Percentiles rank a stretch among this genome's conserved stretches.
phyloP scores from a whole-genome alignment of 1,140 invertebrate species.

The Neotoxoptera formosana region DNA sequence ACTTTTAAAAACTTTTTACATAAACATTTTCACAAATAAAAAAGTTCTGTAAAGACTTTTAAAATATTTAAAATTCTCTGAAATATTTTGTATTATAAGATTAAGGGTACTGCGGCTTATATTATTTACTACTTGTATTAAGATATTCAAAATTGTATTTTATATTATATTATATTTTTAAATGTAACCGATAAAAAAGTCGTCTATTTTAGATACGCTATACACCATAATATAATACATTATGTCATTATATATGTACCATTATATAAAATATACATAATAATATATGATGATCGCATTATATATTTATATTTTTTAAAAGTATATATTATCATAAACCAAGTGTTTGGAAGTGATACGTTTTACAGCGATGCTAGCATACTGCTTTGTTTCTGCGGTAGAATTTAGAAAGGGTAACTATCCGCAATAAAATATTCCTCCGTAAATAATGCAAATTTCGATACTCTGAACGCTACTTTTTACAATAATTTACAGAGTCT shows the following conservation, averaged over 20 bases:
- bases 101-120: background rate
- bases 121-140: background rate
- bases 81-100: background rate
- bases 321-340: background rate
- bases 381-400: background rate
- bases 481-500: background rate
- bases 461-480: background rate
- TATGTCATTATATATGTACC: background rate
- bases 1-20: conserved; percentile 13
- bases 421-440: background rate
- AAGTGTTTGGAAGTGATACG: background rate
- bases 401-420: background rate
- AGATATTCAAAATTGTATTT: background rate
- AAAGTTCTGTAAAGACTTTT: background rate
- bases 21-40: conserved; percentile 1
- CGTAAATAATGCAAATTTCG: background rate
- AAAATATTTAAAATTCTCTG: background rate
- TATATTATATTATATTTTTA: background rate
- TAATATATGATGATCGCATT: background rate
- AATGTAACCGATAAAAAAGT: background rate
- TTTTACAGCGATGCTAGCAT: background rate
- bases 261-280: background rate
- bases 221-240: background rate
- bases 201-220: background rate
- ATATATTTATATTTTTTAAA: background rate